phyloP scores from a whole-genome alignment of 1,140 invertebrate genomes.

The Acromyrmex charruanus region DNA sequence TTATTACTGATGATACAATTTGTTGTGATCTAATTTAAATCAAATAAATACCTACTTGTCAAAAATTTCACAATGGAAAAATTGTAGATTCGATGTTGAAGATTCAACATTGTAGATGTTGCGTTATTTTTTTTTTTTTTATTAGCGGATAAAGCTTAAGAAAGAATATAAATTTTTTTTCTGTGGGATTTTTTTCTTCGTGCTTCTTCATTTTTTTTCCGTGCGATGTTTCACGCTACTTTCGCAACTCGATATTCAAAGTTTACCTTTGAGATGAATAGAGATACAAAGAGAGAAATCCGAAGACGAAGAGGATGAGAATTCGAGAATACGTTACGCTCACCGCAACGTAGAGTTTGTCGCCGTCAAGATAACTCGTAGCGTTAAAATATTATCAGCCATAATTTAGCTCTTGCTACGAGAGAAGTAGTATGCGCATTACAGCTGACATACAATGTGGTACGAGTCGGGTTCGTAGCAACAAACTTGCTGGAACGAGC shows the following conservation, averaged over 20 bases:
- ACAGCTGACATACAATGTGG: neutral
- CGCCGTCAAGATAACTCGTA: slow-evolving; percentile 17
- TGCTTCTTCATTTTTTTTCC: neutral
- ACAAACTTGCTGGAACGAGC: slow-evolving; percentile 26
- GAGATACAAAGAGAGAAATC: neutral
- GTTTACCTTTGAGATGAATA: neutral
- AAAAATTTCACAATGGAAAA: neutral
- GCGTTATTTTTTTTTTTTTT: neutral
- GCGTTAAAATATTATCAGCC: slow-evolving; percentile 42
- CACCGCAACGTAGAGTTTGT: neutral
- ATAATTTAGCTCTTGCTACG: slow-evolving; percentile 18
- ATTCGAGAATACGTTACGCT: neutral
- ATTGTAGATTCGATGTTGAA: neutral
- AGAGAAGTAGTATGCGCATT: slow-evolving; percentile 16
- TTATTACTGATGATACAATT: neutral
- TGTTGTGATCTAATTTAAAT: neutral
- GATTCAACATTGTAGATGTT: no score
- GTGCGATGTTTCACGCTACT: neutral
- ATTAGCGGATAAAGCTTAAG: neutral
- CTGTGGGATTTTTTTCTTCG: no score
- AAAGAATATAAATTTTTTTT: neutral
- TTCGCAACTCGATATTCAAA: neutral
- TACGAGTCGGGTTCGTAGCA: neutral
- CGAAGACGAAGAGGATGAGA: neutral
- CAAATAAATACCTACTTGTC: neutral